phyloP scores from a whole-genome alignment of 2,888 invertebrate species.

The Hybos culiciformis region DNA sequence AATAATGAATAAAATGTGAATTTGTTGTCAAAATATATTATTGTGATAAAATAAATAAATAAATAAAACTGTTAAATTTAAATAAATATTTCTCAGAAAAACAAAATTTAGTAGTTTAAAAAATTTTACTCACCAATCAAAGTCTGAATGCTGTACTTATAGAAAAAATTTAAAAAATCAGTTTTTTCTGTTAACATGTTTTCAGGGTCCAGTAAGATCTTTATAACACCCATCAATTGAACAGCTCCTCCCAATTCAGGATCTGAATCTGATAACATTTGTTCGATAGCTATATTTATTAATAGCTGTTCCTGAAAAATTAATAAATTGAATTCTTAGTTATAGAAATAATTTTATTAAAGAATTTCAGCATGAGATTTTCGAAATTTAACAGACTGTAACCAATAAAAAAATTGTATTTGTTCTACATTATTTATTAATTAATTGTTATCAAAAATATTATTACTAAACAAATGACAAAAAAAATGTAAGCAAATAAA shows the following conservation, averaged over 20 bases:
- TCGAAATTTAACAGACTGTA: too few relatives aligned
- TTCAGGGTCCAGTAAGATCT: slow-evolving; percentile 89
- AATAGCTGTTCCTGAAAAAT: slow-evolving; percentile 72
- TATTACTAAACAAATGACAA: background rate
- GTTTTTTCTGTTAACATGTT: slow-evolving; percentile 98
- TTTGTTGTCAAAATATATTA: too few relatives aligned
- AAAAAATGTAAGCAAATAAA: slow-evolving; percentile 24
- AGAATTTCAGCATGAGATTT: background rate
- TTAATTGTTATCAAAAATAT: too few relatives aligned
- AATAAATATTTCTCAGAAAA: slow-evolving; percentile 2
- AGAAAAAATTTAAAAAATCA: slow-evolving; percentile 96
- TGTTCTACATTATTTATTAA: too few relatives aligned
- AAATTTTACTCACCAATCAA: slow-evolving; percentile 57
- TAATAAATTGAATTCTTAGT: background rate
- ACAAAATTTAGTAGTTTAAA: slow-evolving; percentile 2
- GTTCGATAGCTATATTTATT: slow-evolving; percentile 91
- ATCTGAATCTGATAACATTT: slow-evolving; percentile 94
- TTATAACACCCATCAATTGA: slow-evolving; percentile 87
- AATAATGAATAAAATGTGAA: background rate
- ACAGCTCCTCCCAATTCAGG: slow-evolving; percentile 96
- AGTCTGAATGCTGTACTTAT: slow-evolving; percentile 94
- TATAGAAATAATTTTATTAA: background rate
- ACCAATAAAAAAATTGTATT: too few relatives aligned
- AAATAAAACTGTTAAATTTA: background rate
- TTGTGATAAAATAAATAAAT: too few relatives aligned